These are phyloP conservation scores for Heloderma charlesbogerti DNA, from an alignment of 2,113 vertebrate genomes.

Conservation along the genomic window DNA sequence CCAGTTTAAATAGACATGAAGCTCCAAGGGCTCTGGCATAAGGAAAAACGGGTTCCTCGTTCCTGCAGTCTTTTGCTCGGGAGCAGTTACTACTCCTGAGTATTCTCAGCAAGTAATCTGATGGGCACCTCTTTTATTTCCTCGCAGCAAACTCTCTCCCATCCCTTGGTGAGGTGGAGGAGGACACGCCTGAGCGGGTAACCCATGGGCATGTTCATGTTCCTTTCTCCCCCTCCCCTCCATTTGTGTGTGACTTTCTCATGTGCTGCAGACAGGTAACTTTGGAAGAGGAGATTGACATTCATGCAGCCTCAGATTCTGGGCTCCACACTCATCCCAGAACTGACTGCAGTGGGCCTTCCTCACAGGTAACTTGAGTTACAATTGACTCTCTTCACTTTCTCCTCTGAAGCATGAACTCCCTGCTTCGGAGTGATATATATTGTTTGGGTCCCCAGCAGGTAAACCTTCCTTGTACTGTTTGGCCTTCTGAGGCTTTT, in stretches of 20 bases:
- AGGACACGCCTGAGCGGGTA: constrained; percentile 59
- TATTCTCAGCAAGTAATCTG: background rate
- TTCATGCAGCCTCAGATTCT: background rate
- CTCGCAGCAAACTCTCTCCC: constrained; percentile 58
- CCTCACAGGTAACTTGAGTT: background rate
- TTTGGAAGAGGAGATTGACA: constrained; percentile 5
- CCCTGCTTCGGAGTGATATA: too few species aligned
- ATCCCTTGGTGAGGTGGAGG: constrained; percentile 60
- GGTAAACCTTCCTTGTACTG: background rate
- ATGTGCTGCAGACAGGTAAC: background rate
- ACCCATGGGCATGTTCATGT: constrained; percentile 42
- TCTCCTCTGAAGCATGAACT: background rate
- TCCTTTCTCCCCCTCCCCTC: background rate
- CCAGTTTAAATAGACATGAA: background rate
- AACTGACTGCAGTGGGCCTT: background rate
- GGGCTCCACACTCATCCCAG: background rate
- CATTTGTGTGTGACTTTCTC: constrained; percentile 9
- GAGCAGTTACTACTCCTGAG: background rate
- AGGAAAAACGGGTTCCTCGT: background rate
- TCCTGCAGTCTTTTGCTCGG: background rate
- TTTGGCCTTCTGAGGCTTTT: background rate
- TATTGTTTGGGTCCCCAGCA: background rate
- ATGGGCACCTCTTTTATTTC: constrained; percentile 30
- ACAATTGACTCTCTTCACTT: background rate
- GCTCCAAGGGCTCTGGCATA: background rate